Conservation (phyloP, 2,888 invertebrate species). For the Azorinus chamasolen region DNA sequence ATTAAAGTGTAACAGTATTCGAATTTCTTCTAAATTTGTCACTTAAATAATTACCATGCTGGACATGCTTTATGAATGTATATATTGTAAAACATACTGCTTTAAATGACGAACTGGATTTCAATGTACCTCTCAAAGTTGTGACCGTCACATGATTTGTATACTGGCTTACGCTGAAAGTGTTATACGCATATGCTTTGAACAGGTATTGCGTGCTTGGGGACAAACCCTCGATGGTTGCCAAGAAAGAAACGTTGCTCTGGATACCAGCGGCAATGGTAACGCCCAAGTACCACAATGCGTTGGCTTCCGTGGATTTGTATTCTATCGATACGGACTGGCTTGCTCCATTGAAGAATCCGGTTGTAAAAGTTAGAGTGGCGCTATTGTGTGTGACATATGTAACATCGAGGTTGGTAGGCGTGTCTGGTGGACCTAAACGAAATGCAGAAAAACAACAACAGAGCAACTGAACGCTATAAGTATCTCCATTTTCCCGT, state of each 20-base stretch:
- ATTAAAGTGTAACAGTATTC: too few species aligned
- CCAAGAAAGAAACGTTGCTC: not conserved
- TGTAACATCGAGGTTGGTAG: constrained; percentile 6
- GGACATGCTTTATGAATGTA: too few species aligned
- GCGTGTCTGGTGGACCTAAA: constrained; percentile 42
- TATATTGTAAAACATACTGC: too few species aligned
- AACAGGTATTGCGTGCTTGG: constrained; percentile 27
- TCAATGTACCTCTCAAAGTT: too few species aligned
- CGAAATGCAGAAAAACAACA: not conserved
- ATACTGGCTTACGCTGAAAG: constrained; percentile 11
- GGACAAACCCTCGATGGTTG: constrained; percentile 10
- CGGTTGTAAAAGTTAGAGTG: constrained; percentile 13
- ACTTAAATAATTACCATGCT: too few species aligned
- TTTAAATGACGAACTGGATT: too few species aligned
- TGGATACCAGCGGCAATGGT: constrained; percentile 7
- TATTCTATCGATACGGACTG: constrained; percentile 35
- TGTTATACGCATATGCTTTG: constrained; percentile 27
- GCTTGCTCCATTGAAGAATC: constrained; percentile 40
- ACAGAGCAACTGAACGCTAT: too few species aligned
- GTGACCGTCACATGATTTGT: too few species aligned
- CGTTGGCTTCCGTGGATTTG: constrained; percentile 3
- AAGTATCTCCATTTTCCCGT: too few species aligned
- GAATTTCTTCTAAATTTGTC: too few species aligned
- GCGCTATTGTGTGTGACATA: constrained; percentile 12
- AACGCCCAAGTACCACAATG: constrained; percentile 23